Base-by-base conservation (phyloP, 2,113 vertebrate species). In the Gadus macrocephalus region DNA sequence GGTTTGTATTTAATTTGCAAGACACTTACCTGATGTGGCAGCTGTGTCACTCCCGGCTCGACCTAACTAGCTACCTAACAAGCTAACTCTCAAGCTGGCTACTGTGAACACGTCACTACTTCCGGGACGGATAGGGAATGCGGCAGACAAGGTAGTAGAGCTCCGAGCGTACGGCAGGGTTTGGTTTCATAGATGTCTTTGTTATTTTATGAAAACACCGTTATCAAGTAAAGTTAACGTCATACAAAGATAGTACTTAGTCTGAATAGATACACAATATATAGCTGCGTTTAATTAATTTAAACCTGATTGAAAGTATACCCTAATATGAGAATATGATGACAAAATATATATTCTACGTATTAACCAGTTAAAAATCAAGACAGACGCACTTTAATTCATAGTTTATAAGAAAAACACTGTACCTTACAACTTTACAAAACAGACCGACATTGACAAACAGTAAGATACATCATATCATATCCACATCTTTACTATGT, bases 41-140 rank as follows among this genome's bases (percentile, higher is more conserved):
- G 87, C 85, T 91, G 90, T 90, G 89, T 92, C 88, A 87, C 88
- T 90, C 84, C 89, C 85, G 83, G 90, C 90, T 80, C 83, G 87
- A 66, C 69, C 78, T 64, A 81, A 76, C 83, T 85, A 85, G 83
- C 86, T 88, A 84, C 84, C 78, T 84, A 79, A 76, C 83, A 84
- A 84, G 83, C 85, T 77, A 69, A 84, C 67, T 79, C 69, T 83
- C 77, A 68, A 73, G 80, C 74, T 76, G 79, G 71, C 76, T 74
- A 78, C 59, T 83, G 89, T 80, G 88, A 86, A 91, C 91, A 92
- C 91, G 91, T 92, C 91, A 92, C 77, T 90, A 83, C 83, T 92
- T 90, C 88, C 90, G 90, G 62, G 15, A 84, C 67, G 72, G 66
- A 61, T 56, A 72, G 72, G 55, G n/a, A 22, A 25, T 17, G 14